A percentile compares a stretch with the other conserved stretches of the same genome.
These are phyloP conservation scores for Lingula anatina DNA, from an alignment of 2,888 invertebrate genomes.

Conservation along the genomic window DNA sequence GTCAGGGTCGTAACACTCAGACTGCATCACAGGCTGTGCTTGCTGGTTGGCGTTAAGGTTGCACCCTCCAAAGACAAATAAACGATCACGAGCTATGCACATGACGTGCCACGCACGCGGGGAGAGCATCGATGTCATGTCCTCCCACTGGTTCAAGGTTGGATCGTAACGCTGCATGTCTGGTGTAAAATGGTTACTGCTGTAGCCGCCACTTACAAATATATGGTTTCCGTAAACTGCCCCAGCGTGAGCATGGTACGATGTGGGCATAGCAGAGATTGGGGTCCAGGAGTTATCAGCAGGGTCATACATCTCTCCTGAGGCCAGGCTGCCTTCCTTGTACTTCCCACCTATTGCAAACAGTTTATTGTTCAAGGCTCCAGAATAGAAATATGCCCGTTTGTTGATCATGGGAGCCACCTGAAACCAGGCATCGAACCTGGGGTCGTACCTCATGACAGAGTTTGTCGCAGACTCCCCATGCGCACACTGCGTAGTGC, in stretches of 20 bases:
- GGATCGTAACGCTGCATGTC: constrained; percentile 50
- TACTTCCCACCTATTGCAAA: constrained; percentile 50
- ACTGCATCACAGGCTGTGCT: constrained; percentile 51
- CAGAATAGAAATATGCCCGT: constrained; percentile 51
- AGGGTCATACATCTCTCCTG: constrained; percentile 48
- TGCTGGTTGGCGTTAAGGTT: constrained; percentile 50
- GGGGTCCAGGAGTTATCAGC: constrained; percentile 47
- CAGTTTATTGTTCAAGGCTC: constrained; percentile 42
- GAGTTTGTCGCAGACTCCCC: constrained; percentile 52
- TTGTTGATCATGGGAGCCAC: constrained; percentile 49
- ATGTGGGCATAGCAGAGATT: constrained; percentile 47
- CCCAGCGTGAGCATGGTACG: constrained; percentile 51
- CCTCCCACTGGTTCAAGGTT: constrained; percentile 45
- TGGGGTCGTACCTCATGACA: constrained; percentile 48
- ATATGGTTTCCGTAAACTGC: constrained; percentile 46
- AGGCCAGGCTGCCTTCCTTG: constrained; percentile 48
- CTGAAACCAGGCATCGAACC: constrained; percentile 49
- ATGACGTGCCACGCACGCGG: constrained; percentile 52
- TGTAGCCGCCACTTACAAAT: constrained; percentile 51
- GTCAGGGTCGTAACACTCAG: constrained; percentile 49
- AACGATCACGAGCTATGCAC: constrained; percentile 46
- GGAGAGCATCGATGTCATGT: constrained; percentile 50
- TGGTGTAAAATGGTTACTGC: constrained; percentile 50
- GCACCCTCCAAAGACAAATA: constrained; percentile 51
- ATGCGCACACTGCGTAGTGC: constrained; percentile 52